Evolutionary conservation across 1,140 invertebrate genomes (phyloP).

Genomic region (Dreissena rostriformis): DNA sequence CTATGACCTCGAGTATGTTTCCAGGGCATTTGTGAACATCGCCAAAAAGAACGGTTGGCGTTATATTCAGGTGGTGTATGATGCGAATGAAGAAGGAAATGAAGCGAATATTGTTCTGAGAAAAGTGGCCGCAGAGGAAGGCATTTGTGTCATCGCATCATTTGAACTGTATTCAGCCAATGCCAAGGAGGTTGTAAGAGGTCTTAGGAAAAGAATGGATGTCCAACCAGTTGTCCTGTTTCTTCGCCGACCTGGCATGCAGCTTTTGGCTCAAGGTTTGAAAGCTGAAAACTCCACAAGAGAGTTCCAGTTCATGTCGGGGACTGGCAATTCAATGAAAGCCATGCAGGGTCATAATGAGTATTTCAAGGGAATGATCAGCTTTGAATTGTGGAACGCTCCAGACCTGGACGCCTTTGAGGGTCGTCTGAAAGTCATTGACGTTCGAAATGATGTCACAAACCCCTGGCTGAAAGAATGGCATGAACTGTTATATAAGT

Average conservation of each 20-base stretch:
- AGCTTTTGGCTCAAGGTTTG: constrained; percentile 60
- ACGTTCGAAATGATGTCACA: constrained; percentile 60
- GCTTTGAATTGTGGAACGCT: constrained; percentile 48
- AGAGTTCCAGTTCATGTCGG: constrained; percentile 59
- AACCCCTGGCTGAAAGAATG: constrained; percentile 79
- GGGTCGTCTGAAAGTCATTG: constrained; percentile 61
- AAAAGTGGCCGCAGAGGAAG: constrained; percentile 69
- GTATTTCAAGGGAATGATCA: constrained; percentile 67
- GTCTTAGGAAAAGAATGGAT: constrained; percentile 54
- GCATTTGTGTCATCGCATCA: constrained; percentile 76
- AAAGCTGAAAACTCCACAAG: constrained; percentile 46
- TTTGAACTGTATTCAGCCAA: constrained; percentile 27
- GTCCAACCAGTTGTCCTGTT: constrained; percentile 68
- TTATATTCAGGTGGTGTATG: constrained; percentile 70
- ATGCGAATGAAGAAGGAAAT: constrained; percentile 53
- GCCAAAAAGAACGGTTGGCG: constrained; percentile 70
- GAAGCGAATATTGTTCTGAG: constrained; percentile 60
- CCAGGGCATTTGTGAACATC: constrained; percentile 85
- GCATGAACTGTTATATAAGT: constrained; percentile 72
- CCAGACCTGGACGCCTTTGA: constrained; percentile 62
- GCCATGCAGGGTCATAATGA: constrained; percentile 60
- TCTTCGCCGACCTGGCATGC: constrained; percentile 38
- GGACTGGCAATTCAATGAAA: constrained; percentile 50
- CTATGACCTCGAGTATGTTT: constrained; percentile 89
- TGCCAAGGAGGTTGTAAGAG: constrained; percentile 50